Evolutionary conservation across 1,140 invertebrate species (phyloP), one percentile per base, ranked within the genome.

Genomic region (Zophobas morio): DNA sequence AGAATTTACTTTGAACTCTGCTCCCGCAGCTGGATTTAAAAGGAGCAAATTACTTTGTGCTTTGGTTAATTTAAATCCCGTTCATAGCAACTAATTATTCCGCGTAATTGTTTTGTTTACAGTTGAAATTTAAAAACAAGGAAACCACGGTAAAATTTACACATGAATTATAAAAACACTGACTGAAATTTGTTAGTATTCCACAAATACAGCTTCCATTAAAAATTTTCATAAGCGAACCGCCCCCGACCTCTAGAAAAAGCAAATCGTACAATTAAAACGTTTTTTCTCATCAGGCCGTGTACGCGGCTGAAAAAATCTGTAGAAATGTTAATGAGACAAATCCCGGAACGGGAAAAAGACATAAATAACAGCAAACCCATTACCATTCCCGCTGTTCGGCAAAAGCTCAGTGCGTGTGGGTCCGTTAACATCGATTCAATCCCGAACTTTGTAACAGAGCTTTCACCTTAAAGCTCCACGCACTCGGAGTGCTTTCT

Each of bases 361-460:
- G 60, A 46, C 60, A 42, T 66, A 66, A 66, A 66, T 66, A 66
- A 66, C 60, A 42, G 37, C 60, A 36, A 42, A 42, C 60, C 60
- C 60, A 42, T 66, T 66, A 54, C 53, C 20, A 46, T 20, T 20
- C 8, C 3, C 42, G 20, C 49, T 20, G n/a, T 57, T 57, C 33
- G 34, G 54, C 54, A 66, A 37, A 60, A 60, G 56, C 35, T 36
- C 56, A 60, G 35, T 60, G 56, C 56, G 56, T 60, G 56, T 60
- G 35, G 56, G 54, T 57, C 54, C 33, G 54, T 57, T 57, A 57
- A 32, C 57, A 40, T 66, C 60, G 60, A 66, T 66, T 66, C 39
- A 8, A 40, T 66, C 60, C 20, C 39, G 8, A 32, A 51, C 4
- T 51, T 51, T 2, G 4, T 5, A 51, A 66, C 60, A 66, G 56